These are phyloP conservation scores for Eolophus roseicapilla DNA, from an alignment of 2,113 vertebrate species.

Conservation along the genomic window DNA sequence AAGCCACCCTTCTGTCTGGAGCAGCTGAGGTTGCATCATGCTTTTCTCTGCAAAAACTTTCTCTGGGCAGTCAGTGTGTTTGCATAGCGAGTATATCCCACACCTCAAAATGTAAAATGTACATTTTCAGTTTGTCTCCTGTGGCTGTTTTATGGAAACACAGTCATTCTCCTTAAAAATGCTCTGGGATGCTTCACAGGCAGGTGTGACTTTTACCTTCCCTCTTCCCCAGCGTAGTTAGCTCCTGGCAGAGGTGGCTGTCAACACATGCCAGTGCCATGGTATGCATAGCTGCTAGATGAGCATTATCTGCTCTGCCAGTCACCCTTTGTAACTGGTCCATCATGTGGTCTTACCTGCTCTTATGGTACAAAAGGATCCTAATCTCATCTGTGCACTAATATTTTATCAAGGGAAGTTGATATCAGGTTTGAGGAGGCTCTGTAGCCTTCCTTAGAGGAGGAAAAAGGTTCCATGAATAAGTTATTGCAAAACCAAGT, in stretches of 20 bases:
- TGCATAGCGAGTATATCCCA: not conserved
- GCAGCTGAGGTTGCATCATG: not conserved
- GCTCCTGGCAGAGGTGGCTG: not conserved
- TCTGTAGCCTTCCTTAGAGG: not conserved
- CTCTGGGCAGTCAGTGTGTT: not conserved
- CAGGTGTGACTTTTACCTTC: not conserved
- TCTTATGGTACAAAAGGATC: not conserved
- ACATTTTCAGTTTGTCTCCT: fast-evolving
- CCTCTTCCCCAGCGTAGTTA: not conserved
- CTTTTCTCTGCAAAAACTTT: not conserved
- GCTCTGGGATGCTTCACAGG: not conserved
- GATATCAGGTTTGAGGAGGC: not conserved
- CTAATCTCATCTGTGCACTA: not conserved
- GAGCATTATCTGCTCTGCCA: not conserved
- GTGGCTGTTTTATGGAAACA: not conserved
- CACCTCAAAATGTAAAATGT: not conserved
- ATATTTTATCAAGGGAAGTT: not conserved
- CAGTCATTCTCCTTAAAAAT: not conserved
- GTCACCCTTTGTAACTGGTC: not conserved
- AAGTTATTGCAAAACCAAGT: slow-evolving; percentile 64
- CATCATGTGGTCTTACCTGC: fast-evolving
- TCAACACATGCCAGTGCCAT: fast-evolving
- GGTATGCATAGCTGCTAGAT: not conserved
- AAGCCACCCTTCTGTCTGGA: not conserved
- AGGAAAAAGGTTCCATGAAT: not conserved